Base-by-base conservation (phyloP, 1,140 invertebrate species). In the Solen grandis region DNA sequence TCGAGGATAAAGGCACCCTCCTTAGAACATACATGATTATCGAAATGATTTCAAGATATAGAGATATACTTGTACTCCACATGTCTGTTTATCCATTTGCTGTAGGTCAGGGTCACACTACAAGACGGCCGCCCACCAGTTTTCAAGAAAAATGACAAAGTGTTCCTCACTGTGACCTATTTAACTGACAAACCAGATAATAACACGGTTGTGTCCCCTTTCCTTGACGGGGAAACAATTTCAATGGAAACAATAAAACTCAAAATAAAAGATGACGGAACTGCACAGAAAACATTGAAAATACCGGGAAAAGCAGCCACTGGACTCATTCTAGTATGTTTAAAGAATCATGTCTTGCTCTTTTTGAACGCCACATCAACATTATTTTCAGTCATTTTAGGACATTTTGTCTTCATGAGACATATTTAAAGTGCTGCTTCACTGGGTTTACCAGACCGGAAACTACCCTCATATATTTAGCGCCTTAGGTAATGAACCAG, bases 71-170 rank as follows among this genome's bases (percentile, higher is more conserved):
- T n/a, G n/a, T n/a, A n/a, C n/a, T n/a, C n/a, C n/a, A n/a, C n/a
- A n/a, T n/a, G n/a, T n/a, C n/a, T n/a, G n/a, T n/a, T n/a, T n/a
- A n/a, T n/a, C n/a, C n/a, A n/a, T n/a, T n/a, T n/a, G n/a, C 36
- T 59, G 10, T 41, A 79, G 76, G 38, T 72, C n/a, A 68, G 50
- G 41, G 66, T 79, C 3, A 52, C 36, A 35, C 41, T 52, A 19
- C 76, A 70, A 3, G 76, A 79, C 52, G 76, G 31, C n/a, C 52
- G 76, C n/a, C 76, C 76, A 29, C 76, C 68, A n/a, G 75, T 16
- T 0, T n/a, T n/a, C 22, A 10, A 19, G 38, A 62, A 65, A 33
- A 38, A 4, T 19, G 54, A 22, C 19, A 29, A 25, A 19, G 1
- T 78, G 5, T 5, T 14, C 19, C 16, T 79, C 52, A 79, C 66